Conservation (phyloP, 2,797 vertebrate species). For the Silurus lanzhouensis region DNA sequence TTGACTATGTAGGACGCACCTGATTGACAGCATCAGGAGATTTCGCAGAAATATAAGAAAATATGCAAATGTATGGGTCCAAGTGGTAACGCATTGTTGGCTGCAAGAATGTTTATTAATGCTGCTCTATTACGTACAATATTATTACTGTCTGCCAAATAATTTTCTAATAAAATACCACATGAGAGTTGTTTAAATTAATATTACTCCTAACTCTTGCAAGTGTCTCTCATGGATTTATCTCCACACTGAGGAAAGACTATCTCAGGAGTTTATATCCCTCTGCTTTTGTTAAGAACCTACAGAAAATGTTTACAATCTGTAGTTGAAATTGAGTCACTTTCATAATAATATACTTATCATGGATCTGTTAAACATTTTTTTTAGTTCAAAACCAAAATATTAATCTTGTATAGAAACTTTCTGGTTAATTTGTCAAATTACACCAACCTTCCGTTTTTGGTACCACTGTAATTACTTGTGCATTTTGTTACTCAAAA, state of each 20-base stretch:
- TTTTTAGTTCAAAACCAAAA: neutral
- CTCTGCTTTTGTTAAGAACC: neutral
- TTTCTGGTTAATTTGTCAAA: neutral
- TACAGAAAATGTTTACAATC: neutral
- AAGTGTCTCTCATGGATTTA: neutral
- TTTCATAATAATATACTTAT: neutral
- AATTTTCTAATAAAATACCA: neutral
- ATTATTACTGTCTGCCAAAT: neutral
- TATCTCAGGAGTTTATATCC: neutral
- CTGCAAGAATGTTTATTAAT: too few species aligned
- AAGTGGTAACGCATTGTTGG: neutral
- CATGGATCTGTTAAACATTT: neutral
- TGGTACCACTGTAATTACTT: neutral
- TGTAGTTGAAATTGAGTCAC: neutral
- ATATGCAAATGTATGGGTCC: neutral
- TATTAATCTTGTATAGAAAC: neutral
- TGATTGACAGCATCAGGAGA: neutral
- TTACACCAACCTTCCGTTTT: neutral
- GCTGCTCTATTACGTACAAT: neutral
- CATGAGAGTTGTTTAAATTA: neutral
- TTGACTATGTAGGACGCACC: neutral
- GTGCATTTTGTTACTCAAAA: neutral
- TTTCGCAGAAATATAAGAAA: neutral
- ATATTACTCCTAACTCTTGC: slow-evolving; percentile 1
- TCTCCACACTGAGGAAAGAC: neutral